Percentiles rank a stretch among this genome's conserved stretches.
Evolutionary conservation across 2,888 invertebrate species (phyloP).

Genomic region (Lasioglossum oenotherae): DNA sequence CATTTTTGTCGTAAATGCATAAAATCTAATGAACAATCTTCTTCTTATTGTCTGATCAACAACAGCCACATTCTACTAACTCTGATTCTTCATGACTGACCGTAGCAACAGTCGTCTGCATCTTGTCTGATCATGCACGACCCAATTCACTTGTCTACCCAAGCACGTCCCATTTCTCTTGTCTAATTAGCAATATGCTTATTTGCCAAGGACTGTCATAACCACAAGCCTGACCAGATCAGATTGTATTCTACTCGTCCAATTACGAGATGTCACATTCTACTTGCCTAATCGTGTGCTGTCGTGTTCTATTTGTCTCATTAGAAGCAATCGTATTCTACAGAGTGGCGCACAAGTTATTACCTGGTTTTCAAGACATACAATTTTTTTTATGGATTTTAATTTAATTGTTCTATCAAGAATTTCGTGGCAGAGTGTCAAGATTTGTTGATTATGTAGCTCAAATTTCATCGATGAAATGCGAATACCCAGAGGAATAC

Average conservation of each 20-base stretch:
- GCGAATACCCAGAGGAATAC: background rate
- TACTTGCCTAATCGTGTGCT: background rate
- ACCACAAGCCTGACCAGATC: background rate
- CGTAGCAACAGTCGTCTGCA: background rate
- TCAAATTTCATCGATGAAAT: background rate
- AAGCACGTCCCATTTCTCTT: background rate
- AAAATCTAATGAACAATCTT: background rate
- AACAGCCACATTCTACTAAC: background rate
- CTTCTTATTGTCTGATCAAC: background rate
- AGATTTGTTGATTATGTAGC: background rate
- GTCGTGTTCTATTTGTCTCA: background rate
- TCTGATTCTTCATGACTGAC: background rate
- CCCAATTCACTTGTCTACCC: background rate
- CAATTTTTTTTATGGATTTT: background rate
- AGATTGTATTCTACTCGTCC: conserved; percentile 6
- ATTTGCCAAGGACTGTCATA: background rate
- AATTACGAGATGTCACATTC: background rate
- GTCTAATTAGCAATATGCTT: background rate
- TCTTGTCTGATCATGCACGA: background rate
- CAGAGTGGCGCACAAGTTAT: background rate
- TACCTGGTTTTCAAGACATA: background rate
- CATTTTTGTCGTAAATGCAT: too few relatives aligned
- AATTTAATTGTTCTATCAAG: too few relatives aligned
- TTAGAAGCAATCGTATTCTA: background rate
- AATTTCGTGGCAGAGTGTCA: background rate